Base-by-base conservation (phyloP, 2,797 vertebrate species). In the Micromesistius poutassou region DNA sequence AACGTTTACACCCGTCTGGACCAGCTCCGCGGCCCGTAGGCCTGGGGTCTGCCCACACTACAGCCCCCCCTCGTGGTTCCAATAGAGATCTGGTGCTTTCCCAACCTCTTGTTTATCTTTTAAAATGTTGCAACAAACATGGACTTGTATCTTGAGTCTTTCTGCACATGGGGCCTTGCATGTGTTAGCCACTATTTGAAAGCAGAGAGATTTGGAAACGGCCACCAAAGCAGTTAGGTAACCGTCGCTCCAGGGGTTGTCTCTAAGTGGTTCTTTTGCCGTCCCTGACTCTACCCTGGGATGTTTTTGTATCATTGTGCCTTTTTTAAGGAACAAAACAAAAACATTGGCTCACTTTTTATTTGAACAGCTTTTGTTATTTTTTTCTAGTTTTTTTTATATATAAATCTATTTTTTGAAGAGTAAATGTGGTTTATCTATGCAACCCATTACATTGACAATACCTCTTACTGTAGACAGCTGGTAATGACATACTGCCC, bases 1-100 rank as follows among this genome's bases (percentile, higher is more conserved):
- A 90, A 97, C 35, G 92, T 98, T 86, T 98, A 96, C 88, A 84
- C 93, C 82, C 93, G 93, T 86, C 95, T 98, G 76, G 94, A 95
- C 88, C 95, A 96, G 88, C 92, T 97, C 70, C 93, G 95, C 80
- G 95, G 93, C 76, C 95, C 93, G 4, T 5, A 62, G 74, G 80
- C 68, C 76, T 38, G 40, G 0, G 66, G 70, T 66, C 62, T 4
- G 62, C 35, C 75, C 38, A 71, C 22, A 7, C 81, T 72, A 40
- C 83, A 77, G 33, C 14, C 79, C 22, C 74, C 46, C 66, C 6
- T 0, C 66, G 50, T 1, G 80, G 72, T 79, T 35, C 72, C 80
- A 74, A 81, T 38, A 0, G 70, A 19, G 71, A 73, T 73, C 55
- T 13, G 36, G 46, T n/a, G 40, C 71, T 62, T 76, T 75, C 82